These are phyloP conservation scores for Chloroclysta siterata DNA, from an alignment of 2,888 invertebrate species.

Conservation along the genomic window DNA sequence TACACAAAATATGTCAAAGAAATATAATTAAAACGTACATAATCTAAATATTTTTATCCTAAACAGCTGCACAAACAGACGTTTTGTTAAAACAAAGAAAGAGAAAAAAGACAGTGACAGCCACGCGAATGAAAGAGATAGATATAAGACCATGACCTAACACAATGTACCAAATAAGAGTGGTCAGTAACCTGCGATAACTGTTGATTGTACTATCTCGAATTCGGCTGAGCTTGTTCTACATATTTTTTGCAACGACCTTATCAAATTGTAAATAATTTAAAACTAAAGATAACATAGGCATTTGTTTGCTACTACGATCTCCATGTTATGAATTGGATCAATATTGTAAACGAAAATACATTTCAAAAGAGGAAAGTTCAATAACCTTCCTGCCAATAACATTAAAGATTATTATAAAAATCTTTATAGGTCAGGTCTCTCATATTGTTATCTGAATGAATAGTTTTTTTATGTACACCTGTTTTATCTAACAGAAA, in stretches of 20 bases:
- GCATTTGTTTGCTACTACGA: background rate
- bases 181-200: constrained; percentile 67
- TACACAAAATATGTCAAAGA: background rate
- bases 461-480: too few relatives aligned
- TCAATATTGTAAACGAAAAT: background rate
- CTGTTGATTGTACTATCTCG: constrained; percentile 56
- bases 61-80: constrained; percentile 45
- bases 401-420: too few relatives aligned
- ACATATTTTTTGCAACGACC: constrained; percentile 31
- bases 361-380: background rate
- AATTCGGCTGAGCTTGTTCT: constrained; percentile 45
- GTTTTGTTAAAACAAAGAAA: constrained; percentile 35
- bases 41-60: background rate
- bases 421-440: too few relatives aligned
- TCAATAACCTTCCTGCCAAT: background rate
- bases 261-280: constrained; percentile 13
- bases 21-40: too few relatives aligned
- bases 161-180: constrained; percentile 60
- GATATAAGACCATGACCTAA: constrained; percentile 69
- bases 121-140: constrained; percentile 45
- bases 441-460: too few relatives aligned
- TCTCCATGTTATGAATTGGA: background rate
- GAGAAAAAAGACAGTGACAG: constrained; percentile 35
- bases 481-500: too few relatives aligned
- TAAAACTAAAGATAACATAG: constrained; percentile 7